These are phyloP conservation scores for Nomada goodeniana DNA, from an alignment of 2,888 invertebrate genomes.

Conservation along the genomic window DNA sequence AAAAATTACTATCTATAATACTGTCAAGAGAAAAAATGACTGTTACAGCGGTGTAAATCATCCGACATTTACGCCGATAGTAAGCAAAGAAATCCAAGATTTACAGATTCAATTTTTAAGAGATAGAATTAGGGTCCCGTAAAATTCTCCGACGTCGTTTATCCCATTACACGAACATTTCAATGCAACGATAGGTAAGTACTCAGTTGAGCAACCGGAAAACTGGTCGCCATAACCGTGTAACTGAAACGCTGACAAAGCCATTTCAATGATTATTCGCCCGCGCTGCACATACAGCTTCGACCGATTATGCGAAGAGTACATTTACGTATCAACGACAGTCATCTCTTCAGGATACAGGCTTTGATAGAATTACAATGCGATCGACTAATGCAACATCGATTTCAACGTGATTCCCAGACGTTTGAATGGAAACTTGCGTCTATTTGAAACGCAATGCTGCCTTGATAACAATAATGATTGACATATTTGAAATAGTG, in stretches of 20 bases:
- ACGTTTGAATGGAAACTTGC: background rate
- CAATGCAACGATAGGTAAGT: slow-evolving; percentile 16
- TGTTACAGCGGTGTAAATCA: too few relatives aligned
- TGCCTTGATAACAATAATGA: background rate
- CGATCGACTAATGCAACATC: slow-evolving; percentile 12
- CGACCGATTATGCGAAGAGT: slow-evolving; percentile 48
- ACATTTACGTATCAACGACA: slow-evolving; percentile 59
- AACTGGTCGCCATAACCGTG: slow-evolving; percentile 46
- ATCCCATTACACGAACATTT: slow-evolving; percentile 29
- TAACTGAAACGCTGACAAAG: slow-evolving; percentile 49
- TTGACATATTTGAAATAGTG: background rate
- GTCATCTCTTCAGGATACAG: slow-evolving; percentile 38
- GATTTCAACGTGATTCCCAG: background rate
- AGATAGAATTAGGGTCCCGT: background rate
- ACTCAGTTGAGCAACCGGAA: slow-evolving; percentile 58
- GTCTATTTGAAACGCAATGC: background rate
- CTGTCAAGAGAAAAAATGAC: too few relatives aligned
- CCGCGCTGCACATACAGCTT: background rate
- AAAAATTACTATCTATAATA: too few relatives aligned
- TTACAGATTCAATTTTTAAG: too few relatives aligned
- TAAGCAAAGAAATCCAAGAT: too few relatives aligned
- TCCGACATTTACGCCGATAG: too few relatives aligned
- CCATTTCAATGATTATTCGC: slow-evolving; percentile 28
- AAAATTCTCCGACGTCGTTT: slow-evolving; percentile 25
- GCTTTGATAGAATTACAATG: slow-evolving; percentile 39